Percentiles rank a stretch among this genome's conserved stretches.
Conservation (phyloP, 92 coral and sea anemone genomes). For the Bergia sp. region DNA sequence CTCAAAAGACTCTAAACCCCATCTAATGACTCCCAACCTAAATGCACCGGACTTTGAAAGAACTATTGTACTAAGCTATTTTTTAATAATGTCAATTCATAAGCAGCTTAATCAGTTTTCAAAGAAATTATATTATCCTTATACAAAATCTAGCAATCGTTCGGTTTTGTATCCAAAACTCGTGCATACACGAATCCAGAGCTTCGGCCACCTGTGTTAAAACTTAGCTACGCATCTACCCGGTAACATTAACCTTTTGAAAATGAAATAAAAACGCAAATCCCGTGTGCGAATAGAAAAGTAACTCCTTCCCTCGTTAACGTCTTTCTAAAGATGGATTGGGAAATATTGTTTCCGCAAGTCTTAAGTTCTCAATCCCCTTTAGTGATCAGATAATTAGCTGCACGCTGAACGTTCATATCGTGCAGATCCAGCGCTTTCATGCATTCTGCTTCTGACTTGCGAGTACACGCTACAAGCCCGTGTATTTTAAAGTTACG, state of each 20-base stretch:
- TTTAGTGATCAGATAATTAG: constrained; percentile 1
- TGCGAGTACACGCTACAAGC: neutral
- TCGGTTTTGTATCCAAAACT: too few species aligned
- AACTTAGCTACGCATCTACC: neutral
- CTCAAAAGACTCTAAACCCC: too few species aligned
- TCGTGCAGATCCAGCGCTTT: constrained; percentile 14
- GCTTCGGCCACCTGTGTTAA: neutral
- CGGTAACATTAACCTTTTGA: neutral
- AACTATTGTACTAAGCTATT: too few species aligned
- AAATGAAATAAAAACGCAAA: neutral
- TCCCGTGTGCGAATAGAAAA: neutral
- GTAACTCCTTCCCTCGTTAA: neutral
- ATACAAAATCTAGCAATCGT: too few species aligned
- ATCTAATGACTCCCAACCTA: too few species aligned
- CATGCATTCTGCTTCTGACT: neutral
- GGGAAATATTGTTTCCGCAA: neutral
- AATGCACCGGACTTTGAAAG: too few species aligned
- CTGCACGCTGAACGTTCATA: constrained; percentile 31
- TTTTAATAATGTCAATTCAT: too few species aligned
- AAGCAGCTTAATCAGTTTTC: too few species aligned
- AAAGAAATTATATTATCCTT: too few species aligned
- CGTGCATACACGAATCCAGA: neutral
- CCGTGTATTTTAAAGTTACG: constrained; percentile 23
- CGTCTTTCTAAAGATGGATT: too few species aligned
- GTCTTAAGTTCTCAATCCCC: neutral